Evolutionary conservation across 2,113 vertebrate genomes (phyloP).

Genomic region (Danionella cerebrum): DNA sequence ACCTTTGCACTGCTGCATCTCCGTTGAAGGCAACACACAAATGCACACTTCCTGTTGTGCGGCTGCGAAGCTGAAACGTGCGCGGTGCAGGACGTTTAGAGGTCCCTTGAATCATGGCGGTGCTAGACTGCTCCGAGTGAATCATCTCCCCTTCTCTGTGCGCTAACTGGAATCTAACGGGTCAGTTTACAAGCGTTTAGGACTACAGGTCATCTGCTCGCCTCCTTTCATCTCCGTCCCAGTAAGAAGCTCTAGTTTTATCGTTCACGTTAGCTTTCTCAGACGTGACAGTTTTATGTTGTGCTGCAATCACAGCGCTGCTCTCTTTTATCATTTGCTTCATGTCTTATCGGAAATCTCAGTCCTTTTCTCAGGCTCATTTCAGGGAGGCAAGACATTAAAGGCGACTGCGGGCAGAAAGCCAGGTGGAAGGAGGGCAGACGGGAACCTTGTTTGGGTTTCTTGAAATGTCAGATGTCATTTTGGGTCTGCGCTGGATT

Average conservation of each 20-base stretch:
- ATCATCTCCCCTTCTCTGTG: background rate
- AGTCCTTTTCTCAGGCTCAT: constrained; percentile 20
- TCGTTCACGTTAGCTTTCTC: background rate
- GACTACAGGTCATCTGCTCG: background rate
- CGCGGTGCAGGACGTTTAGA: background rate
- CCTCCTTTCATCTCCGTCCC: background rate
- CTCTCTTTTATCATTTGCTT: background rate
- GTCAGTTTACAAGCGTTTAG: constrained; percentile 62
- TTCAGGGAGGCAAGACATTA: constrained; percentile 13
- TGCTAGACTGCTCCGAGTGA: background rate
- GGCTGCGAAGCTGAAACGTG: constrained; percentile 13
- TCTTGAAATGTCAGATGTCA: constrained; percentile 35
- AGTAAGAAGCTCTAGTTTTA: background rate
- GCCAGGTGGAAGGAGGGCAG: background rate
- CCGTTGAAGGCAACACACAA: constrained; percentile 21
- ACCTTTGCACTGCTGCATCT: constrained; percentile 38
- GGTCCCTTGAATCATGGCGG: constrained; percentile 28
- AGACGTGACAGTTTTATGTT: background rate
- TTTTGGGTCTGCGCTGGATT: constrained; percentile 49
- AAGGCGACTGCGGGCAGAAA: background rate
- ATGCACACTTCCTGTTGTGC: background rate
- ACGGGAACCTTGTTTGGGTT: constrained; percentile 23
- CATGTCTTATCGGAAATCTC: constrained; percentile 15
- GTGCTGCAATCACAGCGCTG: background rate
- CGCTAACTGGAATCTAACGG: background rate